phyloP scores from a whole-genome alignment of 2,113 vertebrate genomes.

The Tachuris rubrigastra region DNA sequence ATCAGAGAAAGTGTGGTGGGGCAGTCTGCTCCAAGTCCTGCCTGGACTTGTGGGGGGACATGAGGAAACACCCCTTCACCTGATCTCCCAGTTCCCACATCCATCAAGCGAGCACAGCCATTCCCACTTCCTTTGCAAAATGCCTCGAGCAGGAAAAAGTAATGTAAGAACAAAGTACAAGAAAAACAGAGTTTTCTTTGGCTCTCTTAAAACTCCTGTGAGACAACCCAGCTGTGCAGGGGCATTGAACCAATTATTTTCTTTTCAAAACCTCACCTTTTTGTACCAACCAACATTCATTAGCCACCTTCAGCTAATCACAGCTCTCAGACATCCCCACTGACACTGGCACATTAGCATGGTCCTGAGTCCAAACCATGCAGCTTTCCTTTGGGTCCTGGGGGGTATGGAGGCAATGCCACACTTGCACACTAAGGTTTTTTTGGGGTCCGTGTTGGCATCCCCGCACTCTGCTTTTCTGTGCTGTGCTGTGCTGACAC shows the following conservation, averaged over 20 bases:
- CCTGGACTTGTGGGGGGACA: background rate
- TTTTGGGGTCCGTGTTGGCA: background rate
- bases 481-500: background rate
- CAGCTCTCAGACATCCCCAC: background rate
- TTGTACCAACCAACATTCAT: background rate
- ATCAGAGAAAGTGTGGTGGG: accelerated
- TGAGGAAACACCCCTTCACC: constrained; percentile 7
- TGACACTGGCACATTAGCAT: no score
- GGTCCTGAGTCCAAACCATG: background rate
- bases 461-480: background rate
- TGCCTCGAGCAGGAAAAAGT: constrained; percentile 12
- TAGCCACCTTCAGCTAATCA: background rate
- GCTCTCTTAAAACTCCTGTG: background rate
- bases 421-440: accelerated
- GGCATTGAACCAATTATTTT: background rate
- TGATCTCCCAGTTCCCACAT: constrained; percentile 19
- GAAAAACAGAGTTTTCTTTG: background rate
- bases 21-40: background rate
- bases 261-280: background rate
- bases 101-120: background rate
- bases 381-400: background rate
- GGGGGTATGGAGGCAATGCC: accelerated
- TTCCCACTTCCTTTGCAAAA: constrained; percentile 31
- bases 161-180: background rate
- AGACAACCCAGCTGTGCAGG: background rate